Evolutionary conservation across 2,797 vertebrate genomes (phyloP).

Genomic region (Phoxinus dragarum): DNA sequence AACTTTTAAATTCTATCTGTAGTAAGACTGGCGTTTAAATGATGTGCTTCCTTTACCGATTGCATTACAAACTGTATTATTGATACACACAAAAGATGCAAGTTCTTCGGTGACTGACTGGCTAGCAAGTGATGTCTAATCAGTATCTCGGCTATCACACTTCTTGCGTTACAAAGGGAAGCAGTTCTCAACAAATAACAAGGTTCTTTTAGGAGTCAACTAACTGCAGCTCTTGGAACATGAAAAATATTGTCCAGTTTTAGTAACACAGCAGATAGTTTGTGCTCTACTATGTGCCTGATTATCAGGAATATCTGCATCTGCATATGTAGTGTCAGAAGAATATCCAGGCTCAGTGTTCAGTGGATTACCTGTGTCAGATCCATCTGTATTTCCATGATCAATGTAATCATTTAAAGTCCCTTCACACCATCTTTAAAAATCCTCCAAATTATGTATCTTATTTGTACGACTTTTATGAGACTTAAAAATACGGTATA

Average conservation of each 20-base stretch:
- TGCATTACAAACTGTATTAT: constrained; percentile 8
- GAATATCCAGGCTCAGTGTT: too few relatives aligned
- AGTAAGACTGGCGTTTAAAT: constrained; percentile 39
- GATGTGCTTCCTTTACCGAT: constrained; percentile 23
- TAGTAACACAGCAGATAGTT: constrained; percentile 19
- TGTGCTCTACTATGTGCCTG: constrained; percentile 2
- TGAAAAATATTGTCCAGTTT: constrained; percentile 38
- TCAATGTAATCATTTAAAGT: too few relatives aligned
- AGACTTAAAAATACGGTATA: too few relatives aligned
- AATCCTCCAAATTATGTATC: too few relatives aligned
- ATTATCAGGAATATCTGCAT: too few relatives aligned
- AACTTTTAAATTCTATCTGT: constrained; percentile 41
- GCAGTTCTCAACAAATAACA: constrained; percentile 28
- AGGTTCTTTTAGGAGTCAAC: constrained; percentile 21
- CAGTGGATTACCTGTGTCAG: too few relatives aligned
- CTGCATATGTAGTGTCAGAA: too few relatives aligned
- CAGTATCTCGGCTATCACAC: constrained; percentile 13
- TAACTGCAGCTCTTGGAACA: constrained; percentile 16
- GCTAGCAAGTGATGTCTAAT: constrained; percentile 1
- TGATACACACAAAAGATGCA: constrained; percentile 1
- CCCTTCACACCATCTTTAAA: too few relatives aligned
- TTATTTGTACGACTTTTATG: too few relatives aligned
- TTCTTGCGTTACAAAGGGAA: constrained; percentile 4
- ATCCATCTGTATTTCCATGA: too few relatives aligned
- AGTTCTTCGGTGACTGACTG: constrained; percentile 11